A percentile compares a stretch with the other conserved stretches of the same genome.
phyloP scores from a whole-genome alignment of 2,113 vertebrate genomes.

The Alouatta palliata region DNA sequence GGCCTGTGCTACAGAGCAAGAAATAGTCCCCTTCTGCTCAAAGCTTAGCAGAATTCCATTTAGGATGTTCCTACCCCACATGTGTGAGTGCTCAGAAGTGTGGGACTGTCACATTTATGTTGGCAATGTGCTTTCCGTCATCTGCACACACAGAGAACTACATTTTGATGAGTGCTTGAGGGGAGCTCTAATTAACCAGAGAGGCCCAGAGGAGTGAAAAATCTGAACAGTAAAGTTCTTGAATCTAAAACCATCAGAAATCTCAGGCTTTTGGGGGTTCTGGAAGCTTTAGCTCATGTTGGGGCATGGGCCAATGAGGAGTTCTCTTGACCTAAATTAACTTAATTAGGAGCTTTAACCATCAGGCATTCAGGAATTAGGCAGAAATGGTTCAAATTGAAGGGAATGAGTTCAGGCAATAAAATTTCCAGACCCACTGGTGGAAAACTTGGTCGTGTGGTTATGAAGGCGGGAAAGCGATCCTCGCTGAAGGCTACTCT shows the following conservation, averaged over 20 bases:
- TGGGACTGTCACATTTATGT: neutral
- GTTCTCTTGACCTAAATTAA: too few species aligned
- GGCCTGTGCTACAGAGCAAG: neutral
- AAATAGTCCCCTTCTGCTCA: neutral
- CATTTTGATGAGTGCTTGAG: too few species aligned
- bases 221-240: neutral
- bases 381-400: neutral
- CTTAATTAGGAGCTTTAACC: neutral
- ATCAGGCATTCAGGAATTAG: fast-evolving
- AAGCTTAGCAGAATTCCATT: neutral
- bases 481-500: neutral
- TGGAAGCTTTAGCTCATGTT: neutral
- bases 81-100: neutral
- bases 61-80: neutral
- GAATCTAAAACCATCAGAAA: neutral
- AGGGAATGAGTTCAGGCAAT: neutral
- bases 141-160: neutral
- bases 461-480: fast-evolving
- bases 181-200: neutral
- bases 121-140: neutral
- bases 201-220: neutral
- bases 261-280: neutral
- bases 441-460: too few species aligned
- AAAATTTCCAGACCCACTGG: neutral
- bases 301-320: neutral